These are phyloP conservation scores for Eleutherodactylus coqui DNA, from an alignment of 2,797 vertebrate species.

Conservation along the genomic window DNA sequence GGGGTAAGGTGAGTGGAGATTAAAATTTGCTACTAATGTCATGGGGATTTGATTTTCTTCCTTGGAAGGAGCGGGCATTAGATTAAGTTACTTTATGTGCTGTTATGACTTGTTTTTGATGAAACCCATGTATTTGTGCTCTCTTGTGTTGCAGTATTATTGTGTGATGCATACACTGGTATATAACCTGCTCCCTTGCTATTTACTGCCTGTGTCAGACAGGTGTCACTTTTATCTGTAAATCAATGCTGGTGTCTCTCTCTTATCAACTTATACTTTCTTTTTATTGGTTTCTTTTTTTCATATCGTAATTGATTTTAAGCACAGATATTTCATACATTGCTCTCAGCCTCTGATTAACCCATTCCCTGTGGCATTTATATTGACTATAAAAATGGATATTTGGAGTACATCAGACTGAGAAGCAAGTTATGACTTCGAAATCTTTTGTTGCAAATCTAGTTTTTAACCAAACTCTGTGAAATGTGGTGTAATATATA, in stretches of 20 bases:
- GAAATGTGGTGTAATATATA: background rate
- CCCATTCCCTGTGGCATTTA: slow-evolving; percentile 35
- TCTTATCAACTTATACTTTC: slow-evolving; percentile 60
- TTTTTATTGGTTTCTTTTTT: slow-evolving; percentile 60
- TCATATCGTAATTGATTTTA: slow-evolving; percentile 60
- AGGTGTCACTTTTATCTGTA: slow-evolving; percentile 67
- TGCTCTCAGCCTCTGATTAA: slow-evolving; percentile 44
- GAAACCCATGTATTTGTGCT: slow-evolving; percentile 27
- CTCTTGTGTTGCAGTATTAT: slow-evolving; percentile 35
- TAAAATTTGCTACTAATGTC: slow-evolving; percentile 39
- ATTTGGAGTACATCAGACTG: slow-evolving; percentile 18
- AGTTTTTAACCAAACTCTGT: background rate
- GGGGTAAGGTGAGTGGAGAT: slow-evolving; percentile 35
- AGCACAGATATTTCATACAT: slow-evolving; percentile 45
- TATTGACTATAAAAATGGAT: slow-evolving; percentile 16
- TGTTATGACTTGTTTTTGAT: slow-evolving; percentile 43
- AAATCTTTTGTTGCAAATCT: background rate
- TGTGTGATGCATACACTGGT: slow-evolving; percentile 10
- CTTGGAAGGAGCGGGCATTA: slow-evolving; percentile 19
- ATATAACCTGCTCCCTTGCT: slow-evolving; percentile 45
- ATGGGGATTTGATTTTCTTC: slow-evolving; percentile 36
- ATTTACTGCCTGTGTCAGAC: slow-evolving; percentile 56
- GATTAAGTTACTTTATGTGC: slow-evolving; percentile 40
- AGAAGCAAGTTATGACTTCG: background rate
- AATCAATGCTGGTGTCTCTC: slow-evolving; percentile 57